phyloP scores from a whole-genome alignment of 2,113 vertebrate species.

The Fulmarus glacialis region DNA sequence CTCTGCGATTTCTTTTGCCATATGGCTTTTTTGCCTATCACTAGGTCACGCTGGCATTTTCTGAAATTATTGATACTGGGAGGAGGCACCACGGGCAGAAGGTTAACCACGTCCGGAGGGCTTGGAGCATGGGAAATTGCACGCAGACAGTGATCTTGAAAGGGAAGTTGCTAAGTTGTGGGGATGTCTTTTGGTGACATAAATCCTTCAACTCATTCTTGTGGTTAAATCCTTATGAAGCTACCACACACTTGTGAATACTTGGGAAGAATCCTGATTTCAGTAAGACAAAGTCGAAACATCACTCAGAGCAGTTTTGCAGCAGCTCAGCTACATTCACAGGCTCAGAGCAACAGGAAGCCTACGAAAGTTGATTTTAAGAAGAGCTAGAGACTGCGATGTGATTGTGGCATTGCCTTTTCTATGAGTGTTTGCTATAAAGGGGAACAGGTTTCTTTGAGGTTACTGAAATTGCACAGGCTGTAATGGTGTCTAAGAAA shows the following conservation, averaged over 20 bases:
- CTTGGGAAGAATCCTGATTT: background rate
- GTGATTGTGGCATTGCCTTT: background rate
- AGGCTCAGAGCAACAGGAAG: background rate
- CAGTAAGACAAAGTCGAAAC: background rate
- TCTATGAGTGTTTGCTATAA: background rate
- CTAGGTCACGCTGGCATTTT: background rate
- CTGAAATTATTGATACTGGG: background rate
- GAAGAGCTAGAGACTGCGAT: background rate
- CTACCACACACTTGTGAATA: background rate
- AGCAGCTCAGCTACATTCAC: background rate
- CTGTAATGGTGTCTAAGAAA: background rate
- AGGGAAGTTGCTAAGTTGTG: background rate
- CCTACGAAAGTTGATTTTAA: background rate
- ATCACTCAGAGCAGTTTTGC: background rate
- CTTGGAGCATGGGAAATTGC: background rate
- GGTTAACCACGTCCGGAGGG: background rate
- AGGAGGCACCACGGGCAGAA: background rate
- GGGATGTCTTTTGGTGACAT: background rate
- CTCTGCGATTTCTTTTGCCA: background rate
- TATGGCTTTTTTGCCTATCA: background rate
- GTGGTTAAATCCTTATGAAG: background rate
- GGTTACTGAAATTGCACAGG: background rate
- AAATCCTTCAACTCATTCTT: background rate
- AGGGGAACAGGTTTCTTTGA: accelerated
- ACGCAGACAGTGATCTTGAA: background rate